Percentiles rank a stretch among this genome's conserved stretches.
Evolutionary conservation across 92 coral and sea anemone species (phyloP).

Genomic region (Pocillopora meandrina): DNA sequence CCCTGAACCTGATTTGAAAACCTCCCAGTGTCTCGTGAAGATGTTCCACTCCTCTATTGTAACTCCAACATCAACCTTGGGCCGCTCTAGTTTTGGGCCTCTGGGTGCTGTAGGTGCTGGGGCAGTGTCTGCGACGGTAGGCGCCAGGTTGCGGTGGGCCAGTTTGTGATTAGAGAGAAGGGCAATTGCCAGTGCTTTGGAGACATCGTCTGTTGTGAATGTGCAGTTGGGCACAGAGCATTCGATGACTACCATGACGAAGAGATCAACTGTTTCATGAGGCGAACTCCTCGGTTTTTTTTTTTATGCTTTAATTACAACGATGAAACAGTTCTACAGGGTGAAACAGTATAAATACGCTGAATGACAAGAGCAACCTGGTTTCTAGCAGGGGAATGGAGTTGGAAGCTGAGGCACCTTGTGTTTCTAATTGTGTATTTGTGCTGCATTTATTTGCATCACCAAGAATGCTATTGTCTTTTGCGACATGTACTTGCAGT

Average conservation of each 20-base stretch:
- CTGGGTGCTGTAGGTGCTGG: slow-evolving; percentile 11
- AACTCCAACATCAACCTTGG: slow-evolving; percentile 61
- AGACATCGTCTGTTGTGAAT: slow-evolving; percentile 59
- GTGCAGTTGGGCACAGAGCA: slow-evolving; percentile 68
- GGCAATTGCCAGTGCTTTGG: slow-evolving; percentile 72
- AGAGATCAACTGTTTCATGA: slow-evolving; percentile 34
- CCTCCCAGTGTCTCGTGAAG: slow-evolving; percentile 64
- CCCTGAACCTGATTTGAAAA: slow-evolving; percentile 58
- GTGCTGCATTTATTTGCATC: no score
- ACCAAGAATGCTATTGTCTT: no score
- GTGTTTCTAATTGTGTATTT: no score
- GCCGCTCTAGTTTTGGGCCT: slow-evolving; percentile 70
- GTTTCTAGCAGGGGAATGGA: no score
- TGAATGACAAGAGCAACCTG: no score
- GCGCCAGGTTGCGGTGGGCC: slow-evolving; percentile 48
- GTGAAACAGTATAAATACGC: no score
- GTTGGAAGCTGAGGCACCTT: no score
- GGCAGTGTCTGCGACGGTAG: slow-evolving; percentile 39
- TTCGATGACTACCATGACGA: slow-evolving; percentile 60
- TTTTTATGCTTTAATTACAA: background rate
- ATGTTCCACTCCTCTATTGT: slow-evolving; percentile 67
- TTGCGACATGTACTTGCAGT: no score
- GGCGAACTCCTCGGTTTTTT: slow-evolving; percentile 45
- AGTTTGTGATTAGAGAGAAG: slow-evolving; percentile 67
- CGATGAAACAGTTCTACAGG: background rate